Evolutionary conservation across 2,797 vertebrate genomes (phyloP).

Genomic region (Pelobates cultripes): DNA sequence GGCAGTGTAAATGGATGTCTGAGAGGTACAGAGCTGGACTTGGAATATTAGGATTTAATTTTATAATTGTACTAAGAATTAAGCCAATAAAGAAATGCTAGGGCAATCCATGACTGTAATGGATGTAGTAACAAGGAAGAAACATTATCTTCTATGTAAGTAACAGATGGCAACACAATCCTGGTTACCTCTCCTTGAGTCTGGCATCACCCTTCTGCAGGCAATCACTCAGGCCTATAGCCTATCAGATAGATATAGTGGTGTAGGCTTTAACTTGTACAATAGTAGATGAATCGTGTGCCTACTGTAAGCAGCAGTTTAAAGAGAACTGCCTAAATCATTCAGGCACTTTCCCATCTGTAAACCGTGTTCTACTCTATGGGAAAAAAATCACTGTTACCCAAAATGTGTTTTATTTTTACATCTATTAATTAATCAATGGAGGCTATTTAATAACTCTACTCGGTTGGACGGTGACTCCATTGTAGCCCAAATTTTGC

Average conservation of each 20-base stretch:
- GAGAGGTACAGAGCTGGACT: not conserved
- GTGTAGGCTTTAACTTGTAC: constrained; percentile 17
- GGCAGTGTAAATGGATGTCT: not conserved
- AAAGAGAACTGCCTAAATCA: constrained; percentile 33
- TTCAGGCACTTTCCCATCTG: constrained; percentile 7
- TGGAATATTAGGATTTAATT: constrained; percentile 6
- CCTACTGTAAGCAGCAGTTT: constrained; percentile 11
- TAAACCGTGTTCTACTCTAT: not conserved
- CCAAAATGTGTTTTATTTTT: not conserved
- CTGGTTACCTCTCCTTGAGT: constrained; percentile 19
- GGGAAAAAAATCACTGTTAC: not conserved
- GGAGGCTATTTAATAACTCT: no score
- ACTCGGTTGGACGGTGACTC: no score
- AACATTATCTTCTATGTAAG: constrained; percentile 20
- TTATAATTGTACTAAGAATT: constrained; percentile 8
- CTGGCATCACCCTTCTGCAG: constrained; percentile 33
- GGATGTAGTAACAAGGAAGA: not conserved
- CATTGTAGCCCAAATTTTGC: no score
- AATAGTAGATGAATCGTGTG: constrained; percentile 25
- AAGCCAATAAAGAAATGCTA: not conserved
- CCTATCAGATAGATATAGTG: constrained; percentile 38
- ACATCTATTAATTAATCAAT: no score
- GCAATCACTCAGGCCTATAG: constrained; percentile 28
- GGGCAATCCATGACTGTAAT: constrained; percentile 14
- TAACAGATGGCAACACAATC: constrained; percentile 9